Evolutionary conservation across 2,113 vertebrate genomes (phyloP), one percentile per base, ranked within the genome.

Genomic region (Lophura nycthemera): DNA sequence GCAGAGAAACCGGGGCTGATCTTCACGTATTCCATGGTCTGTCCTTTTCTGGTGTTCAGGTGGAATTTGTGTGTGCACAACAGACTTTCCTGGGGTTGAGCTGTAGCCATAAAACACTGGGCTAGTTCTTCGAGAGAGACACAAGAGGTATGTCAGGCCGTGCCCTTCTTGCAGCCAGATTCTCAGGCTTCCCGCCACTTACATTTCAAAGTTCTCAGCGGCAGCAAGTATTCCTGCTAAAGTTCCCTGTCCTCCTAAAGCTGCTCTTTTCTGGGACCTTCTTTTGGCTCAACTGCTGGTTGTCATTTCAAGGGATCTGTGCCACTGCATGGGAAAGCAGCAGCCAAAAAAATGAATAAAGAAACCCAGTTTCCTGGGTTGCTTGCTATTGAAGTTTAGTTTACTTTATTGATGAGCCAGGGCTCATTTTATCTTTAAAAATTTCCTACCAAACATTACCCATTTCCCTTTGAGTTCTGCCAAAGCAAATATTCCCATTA

Each of bases 251-350:
- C 45, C 22, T 73, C 34, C 45, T 59, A 45, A 84, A 61, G 34
- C 70, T 84, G 15, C 64, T 75, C 13, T 96, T 94, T 90, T 61
- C 96, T 78, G 71, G 59, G 69, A 12, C 15, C 81, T 94, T 95
- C 48, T 95, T 96, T 88, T 79, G 64, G 65, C 77, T 93, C 3
- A 19, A 13, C 54, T 89, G 9, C 64, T 86, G 69, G 32, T 93
- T 95, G 87, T 96, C 54, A 52, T 85, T 89, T 96, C 81, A 91
- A 96, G 93, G 36, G 7, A 90, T 95, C 71, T 89, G 34, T 86
- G 54, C 40, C 61, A 56, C 32, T 25, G 74, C 56, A 50, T 74
- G 56, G 72, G 93, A 91, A 90, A 93, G 84, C 45, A 57, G 13
- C 52, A 82, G 30, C 12, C 85, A 93, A 91, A 87, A 86, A 45